Conservation (phyloP, 2,888 invertebrate species). For the Amphipyra tragopoginis region DNA sequence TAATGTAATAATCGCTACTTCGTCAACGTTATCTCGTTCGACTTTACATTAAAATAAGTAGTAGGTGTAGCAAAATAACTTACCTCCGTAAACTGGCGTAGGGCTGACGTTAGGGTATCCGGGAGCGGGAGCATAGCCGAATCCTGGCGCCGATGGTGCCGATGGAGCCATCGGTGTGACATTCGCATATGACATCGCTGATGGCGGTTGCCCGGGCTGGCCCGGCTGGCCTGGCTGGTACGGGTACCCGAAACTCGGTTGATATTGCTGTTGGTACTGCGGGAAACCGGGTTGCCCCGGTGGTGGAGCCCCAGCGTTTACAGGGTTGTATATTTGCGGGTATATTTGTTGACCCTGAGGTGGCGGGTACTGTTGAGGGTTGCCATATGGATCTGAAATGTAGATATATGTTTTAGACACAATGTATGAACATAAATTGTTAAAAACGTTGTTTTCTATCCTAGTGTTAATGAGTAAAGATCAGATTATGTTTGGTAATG, state of each 20-base stretch:
- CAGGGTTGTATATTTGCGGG: conserved; percentile 75
- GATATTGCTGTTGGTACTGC: conserved; percentile 47
- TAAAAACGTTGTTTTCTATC: too few species aligned
- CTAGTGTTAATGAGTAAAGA: too few species aligned
- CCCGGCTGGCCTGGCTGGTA: conserved; percentile 60
- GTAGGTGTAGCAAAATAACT: conserved; percentile 26
- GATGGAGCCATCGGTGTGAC: conserved; percentile 55
- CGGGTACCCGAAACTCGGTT: conserved; percentile 61
- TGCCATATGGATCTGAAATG: conserved; percentile 78
- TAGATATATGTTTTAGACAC: background rate
- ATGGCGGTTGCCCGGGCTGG: conserved; percentile 63
- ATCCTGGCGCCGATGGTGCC: conserved; percentile 56
- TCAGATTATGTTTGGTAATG: too few species aligned
- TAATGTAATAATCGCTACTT: too few species aligned
- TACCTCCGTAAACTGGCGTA: conserved; percentile 60
- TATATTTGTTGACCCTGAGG: conserved; percentile 76
- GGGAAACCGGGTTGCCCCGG: conserved; percentile 61
- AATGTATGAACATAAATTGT: background rate
- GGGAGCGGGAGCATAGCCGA: conserved; percentile 42
- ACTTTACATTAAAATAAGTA: too few species aligned
- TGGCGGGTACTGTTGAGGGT: conserved; percentile 76
- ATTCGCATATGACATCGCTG: conserved; percentile 75
- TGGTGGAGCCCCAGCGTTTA: conserved; percentile 67
- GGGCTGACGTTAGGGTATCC: conserved; percentile 51
- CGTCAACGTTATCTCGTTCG: too few species aligned